phyloP scores from a whole-genome alignment of 2,888 invertebrate genomes.

The Sialis fuliginosa region DNA sequence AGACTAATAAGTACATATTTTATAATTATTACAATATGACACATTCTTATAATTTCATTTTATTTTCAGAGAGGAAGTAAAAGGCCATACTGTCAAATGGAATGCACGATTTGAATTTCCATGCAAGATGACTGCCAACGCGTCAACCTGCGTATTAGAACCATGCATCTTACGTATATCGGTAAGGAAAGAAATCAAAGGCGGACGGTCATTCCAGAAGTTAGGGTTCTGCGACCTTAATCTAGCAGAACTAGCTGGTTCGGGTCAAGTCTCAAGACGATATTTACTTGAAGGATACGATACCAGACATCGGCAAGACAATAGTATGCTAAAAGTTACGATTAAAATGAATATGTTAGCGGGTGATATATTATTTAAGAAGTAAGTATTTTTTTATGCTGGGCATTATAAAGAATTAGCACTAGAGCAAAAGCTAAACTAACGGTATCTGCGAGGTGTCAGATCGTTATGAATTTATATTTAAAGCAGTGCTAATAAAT shows the following conservation, averaged over 20 bases:
- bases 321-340: constrained; percentile 82
- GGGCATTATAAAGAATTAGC: too few relatives aligned
- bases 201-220: constrained; percentile 81
- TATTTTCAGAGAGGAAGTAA: constrained; percentile 72
- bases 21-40: too few relatives aligned
- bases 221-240: constrained; percentile 96
- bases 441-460: too few relatives aligned
- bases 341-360: constrained; percentile 88
- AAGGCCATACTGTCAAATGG: constrained; percentile 89
- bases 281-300: constrained; percentile 94
- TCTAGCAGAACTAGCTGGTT: constrained; percentile 90
- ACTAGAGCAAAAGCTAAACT: too few relatives aligned
- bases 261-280: constrained; percentile 68
- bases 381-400: constrained; percentile 55
- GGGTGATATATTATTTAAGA: constrained; percentile 95
- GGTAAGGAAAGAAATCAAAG: constrained; percentile 77
- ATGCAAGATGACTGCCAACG: constrained; percentile 95
- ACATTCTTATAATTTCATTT: too few relatives aligned
- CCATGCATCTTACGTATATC: constrained; percentile 86
- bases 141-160: constrained; percentile 86
- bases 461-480: too few relatives aligned
- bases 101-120: constrained; percentile 77
- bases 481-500: too few relatives aligned
- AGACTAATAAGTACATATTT: too few relatives aligned
- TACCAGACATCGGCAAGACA: constrained; percentile 81